phyloP scores from a whole-genome alignment of 2,113 vertebrate genomes.

The Corydoras maculifer region DNA sequence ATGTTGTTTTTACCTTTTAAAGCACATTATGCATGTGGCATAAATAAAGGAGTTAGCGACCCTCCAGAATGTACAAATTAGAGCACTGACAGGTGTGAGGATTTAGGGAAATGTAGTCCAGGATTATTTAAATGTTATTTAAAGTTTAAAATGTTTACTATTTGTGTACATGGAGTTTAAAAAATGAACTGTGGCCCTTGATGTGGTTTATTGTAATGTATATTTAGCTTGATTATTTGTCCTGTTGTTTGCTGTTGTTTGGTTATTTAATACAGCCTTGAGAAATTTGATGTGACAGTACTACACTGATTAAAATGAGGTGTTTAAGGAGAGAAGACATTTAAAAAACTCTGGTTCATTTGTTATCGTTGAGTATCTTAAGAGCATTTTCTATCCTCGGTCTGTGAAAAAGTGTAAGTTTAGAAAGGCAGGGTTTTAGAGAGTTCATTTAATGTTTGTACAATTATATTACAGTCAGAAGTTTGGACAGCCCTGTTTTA shows the following conservation, averaged over 20 bases:
- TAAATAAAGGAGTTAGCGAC: constrained; percentile 2
- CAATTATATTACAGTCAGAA: too few species aligned
- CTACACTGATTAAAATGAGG: constrained; percentile 27
- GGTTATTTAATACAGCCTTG: constrained; percentile 15
- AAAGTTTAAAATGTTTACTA: constrained; percentile 5
- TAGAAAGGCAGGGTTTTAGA: too few species aligned
- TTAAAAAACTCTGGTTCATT: too few species aligned
- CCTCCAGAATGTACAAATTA: constrained; percentile 15
- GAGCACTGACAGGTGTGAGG: constrained; percentile 6
- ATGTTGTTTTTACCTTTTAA: constrained; percentile 8
- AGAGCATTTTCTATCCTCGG: too few species aligned
- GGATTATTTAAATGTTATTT: constrained; percentile 7
- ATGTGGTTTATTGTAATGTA: constrained; percentile 25
- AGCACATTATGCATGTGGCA: constrained; percentile 6
- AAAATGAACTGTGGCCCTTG: constrained; percentile 15
- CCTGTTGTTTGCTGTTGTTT: constrained; percentile 20
- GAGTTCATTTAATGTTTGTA: too few species aligned
- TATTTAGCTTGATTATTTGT: constrained; percentile 33
- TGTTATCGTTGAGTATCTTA: too few species aligned
- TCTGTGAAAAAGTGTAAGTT: too few species aligned
- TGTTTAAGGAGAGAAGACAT: not conserved
- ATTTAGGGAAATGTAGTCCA: not conserved
- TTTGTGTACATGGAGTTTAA: constrained; percentile 31
- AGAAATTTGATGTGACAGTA: constrained; percentile 29
- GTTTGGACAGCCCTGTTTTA: too few species aligned